These are phyloP conservation scores for Caenorhabditis sulstoni DNA, from an alignment of 2,888 invertebrate genomes.

Conservation along the genomic window DNA sequence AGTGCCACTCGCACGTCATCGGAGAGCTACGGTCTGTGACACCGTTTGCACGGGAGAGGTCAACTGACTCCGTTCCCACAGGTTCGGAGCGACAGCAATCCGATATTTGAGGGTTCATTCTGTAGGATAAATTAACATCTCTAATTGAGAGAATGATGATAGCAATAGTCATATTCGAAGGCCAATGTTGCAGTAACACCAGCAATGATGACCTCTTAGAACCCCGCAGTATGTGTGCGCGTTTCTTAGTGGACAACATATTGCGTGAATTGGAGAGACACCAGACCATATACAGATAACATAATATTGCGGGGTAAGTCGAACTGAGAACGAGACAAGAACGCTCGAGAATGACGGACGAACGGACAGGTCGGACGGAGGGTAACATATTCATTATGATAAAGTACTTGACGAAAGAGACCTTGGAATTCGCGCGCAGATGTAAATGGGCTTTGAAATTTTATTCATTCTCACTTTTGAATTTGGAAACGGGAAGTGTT, in stretches of 20 bases:
- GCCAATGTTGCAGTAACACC: slow-evolving; percentile 57
- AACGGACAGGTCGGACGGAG: slow-evolving; percentile 9
- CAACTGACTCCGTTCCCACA: neutral
- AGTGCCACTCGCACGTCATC: slow-evolving; percentile 25
- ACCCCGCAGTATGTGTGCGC: slow-evolving; percentile 56
- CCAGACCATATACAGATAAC: slow-evolving; percentile 50
- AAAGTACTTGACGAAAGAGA: neutral
- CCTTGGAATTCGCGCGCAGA: too few relatives aligned
- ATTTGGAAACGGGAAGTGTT: too few relatives aligned
- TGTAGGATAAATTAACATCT: neutral
- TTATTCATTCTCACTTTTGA: too few relatives aligned
- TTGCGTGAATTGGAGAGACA: slow-evolving; percentile 29
- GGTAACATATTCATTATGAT: slow-evolving; percentile 38
- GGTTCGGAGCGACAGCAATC: neutral
- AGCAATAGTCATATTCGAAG: slow-evolving; percentile 42
- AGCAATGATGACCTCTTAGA: slow-evolving; percentile 57
- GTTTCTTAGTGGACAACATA: slow-evolving; percentile 15
- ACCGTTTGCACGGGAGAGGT: neutral
- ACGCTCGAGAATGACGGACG: slow-evolving; percentile 16
- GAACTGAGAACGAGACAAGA: slow-evolving; percentile 12
- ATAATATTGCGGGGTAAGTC: slow-evolving; percentile 31
- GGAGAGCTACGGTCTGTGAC: slow-evolving; percentile 19
- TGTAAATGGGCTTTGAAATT: too few relatives aligned
- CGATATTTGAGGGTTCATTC: too few relatives aligned
- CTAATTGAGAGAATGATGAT: slow-evolving; percentile 31